Percentiles rank a stretch among this genome's conserved stretches.
Evolutionary conservation across 1,140 invertebrate genomes (phyloP).

Genomic region (Papilio machaon): DNA sequence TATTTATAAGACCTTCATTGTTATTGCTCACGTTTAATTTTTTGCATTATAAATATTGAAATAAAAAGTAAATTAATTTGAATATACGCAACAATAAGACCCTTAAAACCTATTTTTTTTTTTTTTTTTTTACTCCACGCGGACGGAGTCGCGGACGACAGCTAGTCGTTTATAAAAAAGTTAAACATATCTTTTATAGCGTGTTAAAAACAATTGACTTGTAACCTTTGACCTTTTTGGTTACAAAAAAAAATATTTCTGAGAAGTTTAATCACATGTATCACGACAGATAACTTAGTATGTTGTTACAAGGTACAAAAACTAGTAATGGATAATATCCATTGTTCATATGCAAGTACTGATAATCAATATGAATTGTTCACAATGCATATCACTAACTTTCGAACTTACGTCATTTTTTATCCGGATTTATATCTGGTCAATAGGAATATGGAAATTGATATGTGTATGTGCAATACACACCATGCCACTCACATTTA

Average conservation of each 20-base stretch:
- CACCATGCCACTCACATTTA: neutral
- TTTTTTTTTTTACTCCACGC: too few relatives aligned
- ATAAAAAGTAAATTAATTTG: neutral
- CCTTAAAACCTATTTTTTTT: neutral
- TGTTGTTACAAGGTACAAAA: slow-evolving; percentile 3
- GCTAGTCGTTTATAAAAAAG: neutral
- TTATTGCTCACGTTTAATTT: slow-evolving; percentile 24
- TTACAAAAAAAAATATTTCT: neutral
- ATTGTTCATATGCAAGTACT: slow-evolving; percentile 28
- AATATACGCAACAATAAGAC: neutral
- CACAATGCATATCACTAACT: slow-evolving; percentile 31
- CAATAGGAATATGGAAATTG: slow-evolving; percentile 27
- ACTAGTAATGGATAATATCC: slow-evolving; percentile 19
- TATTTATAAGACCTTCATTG: slow-evolving; percentile 16
- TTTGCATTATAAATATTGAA: neutral
- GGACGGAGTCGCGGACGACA: too few relatives aligned
- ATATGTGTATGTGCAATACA: slow-evolving; percentile 1
- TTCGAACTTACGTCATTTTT: slow-evolving; percentile 28
- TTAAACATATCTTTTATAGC: neutral
- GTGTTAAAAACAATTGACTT: slow-evolving; percentile 11
- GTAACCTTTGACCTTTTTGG: neutral
- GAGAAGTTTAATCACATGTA: slow-evolving; percentile 16
- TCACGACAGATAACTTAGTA: slow-evolving; percentile 1
- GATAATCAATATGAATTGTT: slow-evolving; percentile 32
- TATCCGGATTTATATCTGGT: slow-evolving; percentile 23